A percentile compares a stretch with the other conserved stretches of the same genome.
These are phyloP conservation scores for Didymodactylos carnosus DNA, from an alignment of 2,888 invertebrate species.

Conservation along the genomic window DNA sequence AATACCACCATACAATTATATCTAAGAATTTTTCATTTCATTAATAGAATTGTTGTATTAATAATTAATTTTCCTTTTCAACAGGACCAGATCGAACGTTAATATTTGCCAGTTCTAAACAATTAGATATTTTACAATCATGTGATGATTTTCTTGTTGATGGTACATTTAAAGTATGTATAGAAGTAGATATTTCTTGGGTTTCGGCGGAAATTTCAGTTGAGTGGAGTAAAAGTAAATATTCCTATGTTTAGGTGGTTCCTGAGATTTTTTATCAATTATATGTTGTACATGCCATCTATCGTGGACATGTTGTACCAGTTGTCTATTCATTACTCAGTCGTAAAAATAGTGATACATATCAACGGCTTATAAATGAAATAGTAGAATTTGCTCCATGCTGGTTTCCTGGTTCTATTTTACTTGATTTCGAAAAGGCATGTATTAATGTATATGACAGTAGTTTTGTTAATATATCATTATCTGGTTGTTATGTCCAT, in stretches of 20 bases:
- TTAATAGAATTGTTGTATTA: too few relatives aligned
- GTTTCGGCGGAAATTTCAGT: too few relatives aligned
- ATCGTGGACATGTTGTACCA: neutral
- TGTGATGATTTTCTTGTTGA: too few relatives aligned
- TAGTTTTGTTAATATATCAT: neutral
- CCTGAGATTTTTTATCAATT: neutral
- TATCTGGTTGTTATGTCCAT: neutral
- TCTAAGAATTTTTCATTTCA: too few relatives aligned
- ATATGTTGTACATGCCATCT: neutral
- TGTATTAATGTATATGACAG: neutral
- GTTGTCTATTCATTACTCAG: neutral
- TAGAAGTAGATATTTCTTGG: too few relatives aligned
- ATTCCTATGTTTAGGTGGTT: neutral
- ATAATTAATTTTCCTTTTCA: too few relatives aligned
- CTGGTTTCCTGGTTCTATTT: neutral
- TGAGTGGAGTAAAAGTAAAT: too few relatives aligned
- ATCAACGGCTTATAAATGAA: neutral
- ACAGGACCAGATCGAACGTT: too few relatives aligned
- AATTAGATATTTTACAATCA: too few relatives aligned
- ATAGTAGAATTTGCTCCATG: neutral
- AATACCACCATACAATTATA: too few relatives aligned
- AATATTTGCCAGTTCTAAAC: too few relatives aligned
- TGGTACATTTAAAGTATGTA: too few relatives aligned
- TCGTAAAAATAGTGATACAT: neutral
- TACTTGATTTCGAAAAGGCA: neutral